Conservation (phyloP, 35 echinoderm and acorn worm genomes). For the Amphiura filiformis region DNA sequence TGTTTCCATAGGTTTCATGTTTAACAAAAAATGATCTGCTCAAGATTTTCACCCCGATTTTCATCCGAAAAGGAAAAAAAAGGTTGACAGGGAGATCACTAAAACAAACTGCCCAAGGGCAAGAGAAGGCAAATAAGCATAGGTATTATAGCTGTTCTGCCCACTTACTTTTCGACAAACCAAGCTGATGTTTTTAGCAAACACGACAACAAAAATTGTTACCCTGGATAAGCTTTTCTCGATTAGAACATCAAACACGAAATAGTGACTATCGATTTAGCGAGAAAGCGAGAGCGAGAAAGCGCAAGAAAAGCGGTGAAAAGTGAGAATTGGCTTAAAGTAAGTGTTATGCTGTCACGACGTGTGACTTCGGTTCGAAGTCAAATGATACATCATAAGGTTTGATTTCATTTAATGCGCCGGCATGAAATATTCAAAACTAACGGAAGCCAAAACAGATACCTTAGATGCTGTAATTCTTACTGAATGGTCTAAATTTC, state of each 20-base stretch:
- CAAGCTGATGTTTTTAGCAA: not conserved
- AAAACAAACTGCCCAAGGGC: not conserved
- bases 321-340: too few species aligned
- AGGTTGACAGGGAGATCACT: not conserved
- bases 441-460: not conserved
- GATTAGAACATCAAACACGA: not conserved
- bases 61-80: too few species aligned
- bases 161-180: not conserved
- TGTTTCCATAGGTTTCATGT: not conserved
- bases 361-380: too few species aligned
- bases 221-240: not conserved
- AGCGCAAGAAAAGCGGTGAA: too few species aligned
- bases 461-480: not conserved
- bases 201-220: not conserved
- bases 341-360: too few species aligned
- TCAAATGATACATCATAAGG: not conserved
- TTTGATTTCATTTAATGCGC: slow-evolving; percentile 12
- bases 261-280: too few species aligned
- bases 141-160: not conserved
- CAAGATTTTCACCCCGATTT: too few species aligned
- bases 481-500: not conserved
- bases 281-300: too few species aligned
- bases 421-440: not conserved
- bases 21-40: not conserved
- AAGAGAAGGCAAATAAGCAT: not conserved